Evolutionary conservation across 2,888 invertebrate species (phyloP).

Genomic region (Strigamia maritima): DNA sequence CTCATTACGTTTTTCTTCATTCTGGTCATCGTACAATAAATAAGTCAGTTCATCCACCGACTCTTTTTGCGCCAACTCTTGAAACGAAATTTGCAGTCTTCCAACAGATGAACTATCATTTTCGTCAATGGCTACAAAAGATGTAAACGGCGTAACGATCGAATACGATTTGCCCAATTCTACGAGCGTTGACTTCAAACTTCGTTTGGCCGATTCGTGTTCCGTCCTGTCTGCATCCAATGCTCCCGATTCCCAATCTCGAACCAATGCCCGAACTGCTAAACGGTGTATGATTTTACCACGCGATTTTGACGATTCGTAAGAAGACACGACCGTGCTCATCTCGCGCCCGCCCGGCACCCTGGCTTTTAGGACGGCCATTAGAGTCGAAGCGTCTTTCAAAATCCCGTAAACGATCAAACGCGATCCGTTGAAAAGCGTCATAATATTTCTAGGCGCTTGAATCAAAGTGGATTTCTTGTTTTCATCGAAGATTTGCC

Average conservation of each 20-base stretch:
- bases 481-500: conserved; percentile 40
- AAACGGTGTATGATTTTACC: conserved; percentile 12
- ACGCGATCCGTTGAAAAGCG: conserved; percentile 40
- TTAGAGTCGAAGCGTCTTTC: conserved; percentile 19
- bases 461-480: conserved; percentile 35
- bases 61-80: not conserved
- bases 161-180: not conserved
- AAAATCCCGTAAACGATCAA: conserved; percentile 41
- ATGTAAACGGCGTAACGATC: not conserved
- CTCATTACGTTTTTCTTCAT: not conserved
- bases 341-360: not conserved
- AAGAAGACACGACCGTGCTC: conserved; percentile 5
- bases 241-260: conserved; percentile 6
- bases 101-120: not conserved
- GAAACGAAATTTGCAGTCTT: not conserved
- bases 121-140: conserved; percentile 12
- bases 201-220: not conserved
- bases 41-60: not conserved
- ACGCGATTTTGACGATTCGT: not conserved
- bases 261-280: not conserved
- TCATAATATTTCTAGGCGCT: conserved; percentile 37
- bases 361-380: conserved; percentile 36
- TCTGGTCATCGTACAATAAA: not conserved
- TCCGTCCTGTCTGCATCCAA: not conserved
- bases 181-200: not conserved